These are phyloP conservation scores for Sebastes nivosus DNA, from an alignment of 2,797 vertebrate genomes.

Conservation along the genomic window DNA sequence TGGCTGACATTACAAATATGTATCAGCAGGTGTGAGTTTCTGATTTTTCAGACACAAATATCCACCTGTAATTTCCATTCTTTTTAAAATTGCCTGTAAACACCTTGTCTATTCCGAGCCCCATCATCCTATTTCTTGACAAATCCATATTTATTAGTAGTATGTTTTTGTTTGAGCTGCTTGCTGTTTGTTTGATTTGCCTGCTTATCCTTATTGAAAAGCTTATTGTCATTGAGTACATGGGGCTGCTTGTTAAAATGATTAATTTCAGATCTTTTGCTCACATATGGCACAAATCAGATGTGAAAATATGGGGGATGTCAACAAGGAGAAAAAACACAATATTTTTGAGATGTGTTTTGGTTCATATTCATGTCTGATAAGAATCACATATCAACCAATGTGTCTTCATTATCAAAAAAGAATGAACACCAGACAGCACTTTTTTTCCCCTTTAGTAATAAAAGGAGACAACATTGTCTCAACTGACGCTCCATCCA, in stretches of 20 bases:
- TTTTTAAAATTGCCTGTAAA: background rate
- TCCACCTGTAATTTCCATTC: background rate
- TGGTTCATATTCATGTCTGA: background rate
- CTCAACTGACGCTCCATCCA: background rate
- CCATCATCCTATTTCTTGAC: background rate
- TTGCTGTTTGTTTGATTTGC: background rate
- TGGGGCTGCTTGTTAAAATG: background rate
- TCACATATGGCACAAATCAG: background rate
- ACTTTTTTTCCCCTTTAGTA: background rate
- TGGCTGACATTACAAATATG: background rate
- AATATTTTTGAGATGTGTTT: background rate
- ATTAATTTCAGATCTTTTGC: background rate
- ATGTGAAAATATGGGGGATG: background rate
- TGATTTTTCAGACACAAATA: background rate
- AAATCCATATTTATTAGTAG: conserved; percentile 4
- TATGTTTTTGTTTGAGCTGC: background rate
- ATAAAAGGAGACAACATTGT: background rate
- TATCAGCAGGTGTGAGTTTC: background rate
- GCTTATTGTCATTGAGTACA: background rate
- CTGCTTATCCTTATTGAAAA: background rate
- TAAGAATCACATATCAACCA: background rate
- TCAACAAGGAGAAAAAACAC: background rate
- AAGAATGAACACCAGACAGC: background rate
- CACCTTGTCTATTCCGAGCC: background rate
- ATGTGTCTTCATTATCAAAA: background rate